Conservation (phyloP, 2,888 invertebrate genomes). For the Phengaris arion region DNA sequence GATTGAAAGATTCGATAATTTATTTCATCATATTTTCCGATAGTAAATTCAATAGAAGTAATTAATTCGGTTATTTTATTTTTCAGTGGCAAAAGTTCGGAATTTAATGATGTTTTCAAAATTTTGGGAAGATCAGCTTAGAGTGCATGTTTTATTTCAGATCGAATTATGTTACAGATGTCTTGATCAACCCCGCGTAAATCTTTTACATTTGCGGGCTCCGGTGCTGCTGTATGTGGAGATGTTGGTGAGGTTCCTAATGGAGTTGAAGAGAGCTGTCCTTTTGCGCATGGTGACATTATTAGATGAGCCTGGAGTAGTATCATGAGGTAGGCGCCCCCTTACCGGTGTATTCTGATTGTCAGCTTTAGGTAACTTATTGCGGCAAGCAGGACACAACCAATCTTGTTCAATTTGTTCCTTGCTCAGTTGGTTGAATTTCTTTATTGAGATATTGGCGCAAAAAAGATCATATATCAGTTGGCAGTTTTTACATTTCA, state of each 20-base stretch:
- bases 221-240: background rate
- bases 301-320: background rate
- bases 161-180: background rate
- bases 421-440: constrained; percentile 30
- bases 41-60: background rate
- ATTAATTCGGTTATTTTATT: background rate
- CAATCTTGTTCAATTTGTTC: constrained; percentile 29
- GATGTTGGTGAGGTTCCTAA: background rate
- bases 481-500: constrained; percentile 30
- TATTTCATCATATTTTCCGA: background rate
- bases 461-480: constrained; percentile 31
- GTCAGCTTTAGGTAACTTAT: constrained; percentile 32
- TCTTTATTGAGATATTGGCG: constrained; percentile 32
- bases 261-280: background rate
- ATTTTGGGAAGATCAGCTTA: constrained; percentile 1
- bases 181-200: background rate
- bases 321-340: background rate
- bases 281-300: background rate
- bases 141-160: background rate
- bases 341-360: constrained; percentile 34
- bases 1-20: background rate
- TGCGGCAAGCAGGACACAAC: constrained; percentile 33
- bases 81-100: background rate
- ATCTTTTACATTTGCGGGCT: background rate
- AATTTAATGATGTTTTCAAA: background rate